phyloP scores from a whole-genome alignment of 2,888 invertebrate species.

The Tridacna gigas region DNA sequence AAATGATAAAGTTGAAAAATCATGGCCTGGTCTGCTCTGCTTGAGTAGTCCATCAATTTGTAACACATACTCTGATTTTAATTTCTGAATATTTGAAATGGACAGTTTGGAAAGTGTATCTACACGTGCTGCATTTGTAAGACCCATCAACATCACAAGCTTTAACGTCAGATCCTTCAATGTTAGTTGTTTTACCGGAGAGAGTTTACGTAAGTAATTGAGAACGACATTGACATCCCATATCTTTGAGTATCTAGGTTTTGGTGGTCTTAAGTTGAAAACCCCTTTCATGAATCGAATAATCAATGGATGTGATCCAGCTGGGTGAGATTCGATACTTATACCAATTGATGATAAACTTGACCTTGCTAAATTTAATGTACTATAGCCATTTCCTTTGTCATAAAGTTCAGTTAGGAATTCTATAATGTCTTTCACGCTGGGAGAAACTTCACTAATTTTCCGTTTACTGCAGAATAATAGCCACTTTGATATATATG shows the following conservation, averaged over 20 bases:
- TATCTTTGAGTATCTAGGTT: constrained; percentile 7
- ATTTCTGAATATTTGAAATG: neutral
- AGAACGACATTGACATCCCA: constrained; percentile 18
- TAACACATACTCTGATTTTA: neutral
- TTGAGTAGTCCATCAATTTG: too few relatives aligned
- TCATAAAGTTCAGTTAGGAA: constrained; percentile 36
- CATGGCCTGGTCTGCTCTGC: constrained; percentile 1
- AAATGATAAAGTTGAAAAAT: too few relatives aligned
- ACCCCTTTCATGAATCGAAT: too few relatives aligned
- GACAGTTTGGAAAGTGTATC: neutral
- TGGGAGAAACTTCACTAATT: constrained; percentile 25
- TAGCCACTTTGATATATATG: constrained; percentile 35
- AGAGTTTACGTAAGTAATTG: constrained; percentile 17
- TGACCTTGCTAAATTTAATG: constrained; percentile 32
- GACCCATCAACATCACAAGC: constrained; percentile 37
- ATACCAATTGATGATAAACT: constrained; percentile 32
- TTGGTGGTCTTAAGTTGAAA: constrained; percentile 2
- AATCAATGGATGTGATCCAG: too few relatives aligned
- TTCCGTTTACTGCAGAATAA: constrained; percentile 36
- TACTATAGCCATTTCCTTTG: constrained; percentile 30
- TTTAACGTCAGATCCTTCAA: constrained; percentile 43
- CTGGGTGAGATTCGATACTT: neutral
- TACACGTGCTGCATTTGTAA: constrained; percentile 17
- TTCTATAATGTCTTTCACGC: constrained; percentile 24
- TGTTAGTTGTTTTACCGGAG: constrained; percentile 7